Base-by-base conservation (phyloP, 1,140 invertebrate species). In the Drosophila navojoa region DNA sequence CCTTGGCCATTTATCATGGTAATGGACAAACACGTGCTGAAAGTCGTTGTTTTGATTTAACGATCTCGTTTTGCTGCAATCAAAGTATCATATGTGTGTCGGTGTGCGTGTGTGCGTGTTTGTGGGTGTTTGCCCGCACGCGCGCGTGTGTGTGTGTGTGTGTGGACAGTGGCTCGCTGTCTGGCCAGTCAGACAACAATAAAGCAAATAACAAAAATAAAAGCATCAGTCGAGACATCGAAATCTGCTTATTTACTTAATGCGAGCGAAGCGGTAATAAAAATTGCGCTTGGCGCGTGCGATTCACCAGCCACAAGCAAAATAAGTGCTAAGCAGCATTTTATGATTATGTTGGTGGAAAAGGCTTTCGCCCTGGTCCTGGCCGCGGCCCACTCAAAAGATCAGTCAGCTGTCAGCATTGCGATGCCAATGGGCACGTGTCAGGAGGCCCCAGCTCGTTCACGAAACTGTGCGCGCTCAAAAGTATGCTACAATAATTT, bases 11-110 rank as follows among this genome's bases (percentile, higher is more conserved):
- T 82, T 82, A 79, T 81, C 79, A 82, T 81, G 79, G 75, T 76
- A 82, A 81, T 78, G 54, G 79, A 58, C 64, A 19, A 82, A 70
- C 71, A 80, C 79, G 67, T 79, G 80, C 80, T 47, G 32, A 25
- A 57, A 79, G 70, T 76, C 81, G 76, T 64, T 82, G 62, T 84
- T 84, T 84, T 82, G 80, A 82, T 82, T 82, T 82, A 84, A 82
- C 80, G 80, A 82, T 77, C 62, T 73, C 80, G 76, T 68, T 78
- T 76, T 76, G 80, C 79, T 67, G 76, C 79, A 82, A 82, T 82
- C 79, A 76, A 80, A 80, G 77, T 47, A 80, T 47, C 77, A 68
- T 35, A 22, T 22, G 16, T 61, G n/a, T 54, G 22, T 42, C 19
- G 19, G 49, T 35, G 29, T 44, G 15, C 27, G 5, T 25, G 49